Percentiles rank a stretch among this genome's conserved stretches.
These are phyloP conservation scores for Toxostoma redivivum DNA, from an alignment of 2,113 vertebrate species.

Conservation along the genomic window DNA sequence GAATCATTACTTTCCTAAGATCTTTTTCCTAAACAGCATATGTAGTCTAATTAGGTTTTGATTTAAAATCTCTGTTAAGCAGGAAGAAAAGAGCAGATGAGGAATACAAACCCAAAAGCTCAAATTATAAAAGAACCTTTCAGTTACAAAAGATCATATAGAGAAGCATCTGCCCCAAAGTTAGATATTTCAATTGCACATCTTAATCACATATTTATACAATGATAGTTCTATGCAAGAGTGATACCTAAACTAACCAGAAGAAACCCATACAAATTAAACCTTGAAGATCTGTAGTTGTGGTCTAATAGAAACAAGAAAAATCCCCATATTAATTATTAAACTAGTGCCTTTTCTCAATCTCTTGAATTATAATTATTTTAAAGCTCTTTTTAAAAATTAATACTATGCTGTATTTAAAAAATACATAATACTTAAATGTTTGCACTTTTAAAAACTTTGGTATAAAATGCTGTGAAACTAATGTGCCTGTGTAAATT, in stretches of 20 bases:
- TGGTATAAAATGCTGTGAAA: neutral
- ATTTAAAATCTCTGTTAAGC: constrained; percentile 20
- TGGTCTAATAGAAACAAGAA: neutral
- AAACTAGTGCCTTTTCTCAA: neutral
- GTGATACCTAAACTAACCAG: neutral
- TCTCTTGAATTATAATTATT: neutral
- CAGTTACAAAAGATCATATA: constrained; percentile 36
- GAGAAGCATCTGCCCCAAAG: constrained; percentile 19
- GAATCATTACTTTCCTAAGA: constrained; percentile 38
- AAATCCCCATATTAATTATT: neutral
- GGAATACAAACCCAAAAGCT: constrained; percentile 22
- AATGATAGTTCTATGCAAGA: neutral
- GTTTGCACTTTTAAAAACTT: neutral
- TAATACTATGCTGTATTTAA: neutral
- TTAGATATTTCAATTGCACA: neutral
- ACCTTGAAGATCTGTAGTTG: neutral
- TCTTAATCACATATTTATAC: neutral
- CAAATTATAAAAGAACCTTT: constrained; percentile 17
- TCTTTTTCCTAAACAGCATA: constrained; percentile 42
- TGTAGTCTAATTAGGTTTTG: constrained; percentile 52
- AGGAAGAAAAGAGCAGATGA: constrained; percentile 39
- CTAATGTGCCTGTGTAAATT: neutral
- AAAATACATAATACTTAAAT: neutral
- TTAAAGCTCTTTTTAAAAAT: neutral
- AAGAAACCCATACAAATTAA: neutral